phyloP scores from a whole-genome alignment of 2,888 invertebrate species.

The Hemaris fuciformis region DNA sequence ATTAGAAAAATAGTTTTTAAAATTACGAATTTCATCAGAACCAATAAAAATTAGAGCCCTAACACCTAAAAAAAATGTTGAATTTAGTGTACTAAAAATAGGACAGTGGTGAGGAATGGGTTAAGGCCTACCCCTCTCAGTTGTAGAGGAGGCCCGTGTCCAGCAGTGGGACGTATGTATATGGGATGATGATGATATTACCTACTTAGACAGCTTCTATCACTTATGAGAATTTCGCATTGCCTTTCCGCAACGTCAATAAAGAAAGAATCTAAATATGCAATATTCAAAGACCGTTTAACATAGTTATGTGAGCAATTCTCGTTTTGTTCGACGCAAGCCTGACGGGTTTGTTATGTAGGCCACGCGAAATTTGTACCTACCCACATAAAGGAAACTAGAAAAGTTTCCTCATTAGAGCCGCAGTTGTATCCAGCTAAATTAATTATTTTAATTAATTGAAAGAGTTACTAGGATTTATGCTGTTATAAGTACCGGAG shows the following conservation, averaged over 20 bases:
- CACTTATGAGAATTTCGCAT: not conserved
- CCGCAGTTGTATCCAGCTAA: not conserved
- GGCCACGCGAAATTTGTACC: not conserved
- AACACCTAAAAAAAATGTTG: too few species aligned
- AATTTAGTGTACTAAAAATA: too few species aligned
- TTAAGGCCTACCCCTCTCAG: too few species aligned
- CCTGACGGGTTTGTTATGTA: not conserved
- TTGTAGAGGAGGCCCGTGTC: too few species aligned
- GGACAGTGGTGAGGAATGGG: too few species aligned
- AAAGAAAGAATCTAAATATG: not conserved
- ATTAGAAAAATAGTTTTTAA: too few species aligned
- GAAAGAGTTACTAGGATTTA: not conserved
- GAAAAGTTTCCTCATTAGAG: not conserved
- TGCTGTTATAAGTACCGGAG: not conserved
- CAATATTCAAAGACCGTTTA: not conserved
- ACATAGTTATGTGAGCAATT: not conserved
- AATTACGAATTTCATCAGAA: too few species aligned
- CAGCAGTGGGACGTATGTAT: too few species aligned
- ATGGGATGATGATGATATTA: too few species aligned
- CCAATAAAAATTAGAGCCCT: too few species aligned
- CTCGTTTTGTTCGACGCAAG: not conserved
- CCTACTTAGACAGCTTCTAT: not conserved
- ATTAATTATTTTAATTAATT: constrained; percentile 1
- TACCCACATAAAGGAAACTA: not conserved
- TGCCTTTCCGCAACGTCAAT: not conserved